A percentile compares a stretch with the other conserved stretches of the same genome.
phyloP scores from a whole-genome alignment of 2,797 vertebrate genomes.

The Tympanoctomys barrerae region DNA sequence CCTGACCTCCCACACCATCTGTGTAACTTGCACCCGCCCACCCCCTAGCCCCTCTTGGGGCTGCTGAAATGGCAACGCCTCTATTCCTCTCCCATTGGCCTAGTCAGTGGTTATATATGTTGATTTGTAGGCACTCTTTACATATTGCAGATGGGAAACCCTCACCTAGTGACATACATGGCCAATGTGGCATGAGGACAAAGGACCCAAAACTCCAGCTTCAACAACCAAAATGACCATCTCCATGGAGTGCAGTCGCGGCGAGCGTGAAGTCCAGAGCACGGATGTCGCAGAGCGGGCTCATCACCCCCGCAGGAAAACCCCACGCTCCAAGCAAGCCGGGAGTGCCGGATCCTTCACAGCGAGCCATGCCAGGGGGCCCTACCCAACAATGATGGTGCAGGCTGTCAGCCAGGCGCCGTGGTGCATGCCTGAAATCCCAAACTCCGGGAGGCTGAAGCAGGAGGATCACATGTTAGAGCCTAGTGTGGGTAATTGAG shows the following conservation, averaged over 20 bases:
- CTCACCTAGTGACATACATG: not conserved
- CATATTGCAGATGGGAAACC: not conserved
- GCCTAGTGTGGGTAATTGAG: not conserved
- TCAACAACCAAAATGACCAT: not conserved
- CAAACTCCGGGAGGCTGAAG: not conserved
- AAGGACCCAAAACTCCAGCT: not conserved
- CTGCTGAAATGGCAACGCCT: not conserved
- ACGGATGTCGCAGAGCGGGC: no score
- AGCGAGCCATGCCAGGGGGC: not conserved
- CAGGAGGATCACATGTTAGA: not conserved
- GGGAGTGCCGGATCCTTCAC: not conserved
- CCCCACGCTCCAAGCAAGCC: not conserved
- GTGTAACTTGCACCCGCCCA: no score
- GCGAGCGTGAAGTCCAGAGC: not conserved
- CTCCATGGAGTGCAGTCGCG: not conserved
- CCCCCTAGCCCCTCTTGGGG: not conserved
- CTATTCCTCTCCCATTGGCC: not conserved
- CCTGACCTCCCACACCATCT: rapidly evolving
- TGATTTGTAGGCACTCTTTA: not conserved
- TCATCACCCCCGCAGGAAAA: no score
- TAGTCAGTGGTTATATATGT: not conserved
- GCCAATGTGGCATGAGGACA: not conserved
- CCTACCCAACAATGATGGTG: not conserved
- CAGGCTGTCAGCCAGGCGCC: not conserved
- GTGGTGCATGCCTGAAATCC: no score